phyloP scores from a whole-genome alignment of 2,888 invertebrate genomes.

The Cryptocephalus moraei region DNA sequence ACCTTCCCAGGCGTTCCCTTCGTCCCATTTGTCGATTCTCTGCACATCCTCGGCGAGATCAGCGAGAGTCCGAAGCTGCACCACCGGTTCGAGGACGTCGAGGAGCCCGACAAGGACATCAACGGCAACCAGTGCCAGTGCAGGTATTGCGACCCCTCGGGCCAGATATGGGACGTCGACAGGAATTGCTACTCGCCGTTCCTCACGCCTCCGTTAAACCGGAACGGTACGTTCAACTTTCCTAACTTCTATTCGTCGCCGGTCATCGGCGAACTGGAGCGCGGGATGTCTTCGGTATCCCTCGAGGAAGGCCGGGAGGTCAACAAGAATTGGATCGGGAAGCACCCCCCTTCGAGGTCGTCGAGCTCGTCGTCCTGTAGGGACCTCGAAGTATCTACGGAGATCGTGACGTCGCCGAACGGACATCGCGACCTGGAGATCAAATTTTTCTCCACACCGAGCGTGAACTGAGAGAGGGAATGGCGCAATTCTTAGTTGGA shows the following conservation, averaged over 20 bases:
- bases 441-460: constrained; percentile 56
- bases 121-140: constrained; percentile 52
- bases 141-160: constrained; percentile 64
- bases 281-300: constrained; percentile 23
- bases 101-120: constrained; percentile 32
- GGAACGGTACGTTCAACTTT: constrained; percentile 18
- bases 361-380: constrained; percentile 26
- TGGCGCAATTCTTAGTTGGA: too few species aligned
- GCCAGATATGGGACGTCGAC: constrained; percentile 66
- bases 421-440: constrained; percentile 72
- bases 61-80: constrained; percentile 35
- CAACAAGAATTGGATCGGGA: constrained; percentile 23
- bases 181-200: constrained; percentile 47
- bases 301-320: constrained; percentile 25
- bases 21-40: constrained; percentile 8
- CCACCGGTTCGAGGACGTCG: constrained; percentile 37
- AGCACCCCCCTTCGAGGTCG: constrained; percentile 20
- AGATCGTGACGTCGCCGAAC: constrained; percentile 67
- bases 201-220: constrained; percentile 34
- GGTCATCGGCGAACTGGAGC: constrained; percentile 14
- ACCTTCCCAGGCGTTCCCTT: constrained; percentile 7
- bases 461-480: constrained; percentile 1
- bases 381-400: constrained; percentile 61
- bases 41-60: constrained; percentile 15
- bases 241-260: constrained; percentile 3